Base-by-base conservation (phyloP, 1,140 invertebrate species). In the Rhagoletis zephyria region DNA sequence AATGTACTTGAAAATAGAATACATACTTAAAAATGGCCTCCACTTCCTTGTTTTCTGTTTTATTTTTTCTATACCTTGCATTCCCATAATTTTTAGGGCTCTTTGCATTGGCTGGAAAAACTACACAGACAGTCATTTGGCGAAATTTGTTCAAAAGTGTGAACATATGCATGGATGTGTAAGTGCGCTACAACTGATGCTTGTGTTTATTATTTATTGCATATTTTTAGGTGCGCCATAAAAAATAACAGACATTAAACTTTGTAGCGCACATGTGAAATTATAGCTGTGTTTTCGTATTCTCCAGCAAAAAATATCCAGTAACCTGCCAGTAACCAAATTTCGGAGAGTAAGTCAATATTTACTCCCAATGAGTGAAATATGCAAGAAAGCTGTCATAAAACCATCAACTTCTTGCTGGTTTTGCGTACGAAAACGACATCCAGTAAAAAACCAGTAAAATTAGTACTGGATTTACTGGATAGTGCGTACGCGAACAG, bases 201-300 rank as follows among this genome's bases (percentile, higher is more conserved):
- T 51, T 81, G 9, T 19, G 14, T 81, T 12, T 48, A 19, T 19
- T 81, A 81, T 81, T 81, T 81, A 81, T 81, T 59, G 74, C 74
- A 81, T 81, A 81, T 30, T 56, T 81, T 81, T 81, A 59, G 48
- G 51, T 51, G 74, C 74, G 19, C 74, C n/a, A 81, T 59, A 81
- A 81, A 81, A 81, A 48, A 19, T 67, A 74, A 48, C 45, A 16
- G 12, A 74, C 30, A 30, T 30, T 30, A 74, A 74, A 48, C 12
- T 81, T 56, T 30, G 1, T 4, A 4, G 56, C 30, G n/a, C 48
- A 16, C n/a, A 56, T 19, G n/a, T 14, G 74, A 9, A 81, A 81
- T 30, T 30, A 30, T 30, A 30, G 30, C 30, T 0, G 30, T 30
- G 30, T 30, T 30, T 30, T 30, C 30, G 30, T 30, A 30, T 30